These are phyloP conservation scores for Eretmochelys imbricata DNA, from an alignment of 2,113 vertebrate genomes.

Conservation along the genomic window DNA sequence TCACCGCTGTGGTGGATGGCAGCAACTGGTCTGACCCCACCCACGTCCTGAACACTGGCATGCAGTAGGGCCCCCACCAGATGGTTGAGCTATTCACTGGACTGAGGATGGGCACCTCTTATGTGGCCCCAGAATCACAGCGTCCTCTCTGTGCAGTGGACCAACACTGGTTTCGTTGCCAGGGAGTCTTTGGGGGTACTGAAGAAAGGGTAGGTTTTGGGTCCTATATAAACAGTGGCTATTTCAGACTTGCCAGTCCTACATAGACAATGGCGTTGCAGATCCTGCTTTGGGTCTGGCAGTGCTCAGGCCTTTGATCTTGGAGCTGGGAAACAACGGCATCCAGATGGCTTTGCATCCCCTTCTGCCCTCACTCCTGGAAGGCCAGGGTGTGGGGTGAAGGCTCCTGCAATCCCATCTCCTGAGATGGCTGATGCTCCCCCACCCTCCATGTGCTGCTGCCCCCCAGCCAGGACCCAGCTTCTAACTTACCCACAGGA, in stretches of 20 bases:
- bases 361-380: background rate
- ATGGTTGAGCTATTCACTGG: background rate
- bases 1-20: background rate
- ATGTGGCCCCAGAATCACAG: background rate
- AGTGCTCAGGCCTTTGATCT: background rate
- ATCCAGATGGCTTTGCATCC: background rate
- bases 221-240: background rate
- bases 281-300: background rate
- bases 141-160: background rate
- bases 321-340: background rate
- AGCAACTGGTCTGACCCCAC: background rate
- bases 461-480: background rate
- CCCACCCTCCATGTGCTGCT: background rate
- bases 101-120: background rate
- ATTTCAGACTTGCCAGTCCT: background rate
- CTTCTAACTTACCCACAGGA: background rate
- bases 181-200: background rate
- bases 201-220: background rate
- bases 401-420: background rate
- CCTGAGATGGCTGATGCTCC: background rate
- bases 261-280: background rate
- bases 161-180: background rate
- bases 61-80: background rate
- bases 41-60: background rate
- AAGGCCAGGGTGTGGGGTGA: background rate